Conservation (phyloP, 1,140 invertebrate genomes). For the Lordiphosa stackelbergi region DNA sequence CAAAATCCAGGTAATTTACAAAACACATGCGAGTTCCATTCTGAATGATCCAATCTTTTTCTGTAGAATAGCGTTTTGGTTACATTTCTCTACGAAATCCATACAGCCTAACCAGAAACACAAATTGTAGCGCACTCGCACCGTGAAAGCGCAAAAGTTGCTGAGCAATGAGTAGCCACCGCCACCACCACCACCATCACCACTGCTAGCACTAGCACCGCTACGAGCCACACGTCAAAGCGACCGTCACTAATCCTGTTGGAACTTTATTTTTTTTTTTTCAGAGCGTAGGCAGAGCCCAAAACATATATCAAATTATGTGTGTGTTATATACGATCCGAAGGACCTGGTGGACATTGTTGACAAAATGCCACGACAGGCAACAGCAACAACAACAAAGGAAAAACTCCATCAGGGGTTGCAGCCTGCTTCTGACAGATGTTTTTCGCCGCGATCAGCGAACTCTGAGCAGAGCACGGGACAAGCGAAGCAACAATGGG, state of each 20-base stretch:
- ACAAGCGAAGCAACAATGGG: slow-evolving; percentile 18
- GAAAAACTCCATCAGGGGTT: slow-evolving; percentile 50
- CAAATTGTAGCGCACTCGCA: not conserved
- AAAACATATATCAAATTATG: not conserved
- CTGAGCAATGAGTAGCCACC: slow-evolving; percentile 1
- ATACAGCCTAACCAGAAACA: too few relatives aligned
- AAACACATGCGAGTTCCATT: too few relatives aligned
- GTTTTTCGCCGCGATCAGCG: slow-evolving; percentile 62
- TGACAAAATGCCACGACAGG: slow-evolving; percentile 19
- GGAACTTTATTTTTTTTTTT: slow-evolving; percentile 34
- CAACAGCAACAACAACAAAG: slow-evolving; percentile 32
- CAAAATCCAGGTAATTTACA: too few relatives aligned
- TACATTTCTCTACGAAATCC: too few relatives aligned
- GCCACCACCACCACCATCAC: not conserved
- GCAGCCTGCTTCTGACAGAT: slow-evolving; percentile 70
- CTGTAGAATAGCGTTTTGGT: too few relatives aligned
- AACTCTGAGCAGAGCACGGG: slow-evolving; percentile 17
- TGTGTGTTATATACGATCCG: not conserved
- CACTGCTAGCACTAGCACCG: not conserved
- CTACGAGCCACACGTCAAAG: slow-evolving; percentile 1
- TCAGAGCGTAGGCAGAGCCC: slow-evolving; percentile 34
- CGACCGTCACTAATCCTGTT: slow-evolving; percentile 52
- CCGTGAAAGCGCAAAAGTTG: slow-evolving; percentile 12
- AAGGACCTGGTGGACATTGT: slow-evolving; percentile 26
- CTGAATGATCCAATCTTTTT: too few relatives aligned